These are phyloP conservation scores for Epinotia demarniana DNA, from an alignment of 2,888 invertebrate genomes.

Conservation along the genomic window DNA sequence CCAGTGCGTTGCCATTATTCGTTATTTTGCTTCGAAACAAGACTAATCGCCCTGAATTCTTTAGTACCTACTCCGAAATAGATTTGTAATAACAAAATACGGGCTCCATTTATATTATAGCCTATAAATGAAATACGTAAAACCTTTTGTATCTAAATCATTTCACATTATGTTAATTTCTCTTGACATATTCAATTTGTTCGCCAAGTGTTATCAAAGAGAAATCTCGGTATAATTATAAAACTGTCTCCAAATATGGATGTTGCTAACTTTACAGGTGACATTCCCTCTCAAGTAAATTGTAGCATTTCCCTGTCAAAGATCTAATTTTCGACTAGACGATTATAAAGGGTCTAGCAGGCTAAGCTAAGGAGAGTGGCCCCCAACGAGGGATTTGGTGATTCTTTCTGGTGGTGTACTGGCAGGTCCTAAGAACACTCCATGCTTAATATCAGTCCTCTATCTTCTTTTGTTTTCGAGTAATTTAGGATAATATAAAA, in stretches of 20 bases:
- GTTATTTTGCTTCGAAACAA: conserved; percentile 14
- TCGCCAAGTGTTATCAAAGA: background rate
- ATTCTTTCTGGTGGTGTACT: no score
- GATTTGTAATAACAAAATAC: background rate
- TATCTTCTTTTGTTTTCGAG: no score
- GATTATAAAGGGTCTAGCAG: no score
- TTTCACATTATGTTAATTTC: background rate
- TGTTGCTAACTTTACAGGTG: background rate
- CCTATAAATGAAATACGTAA: background rate
- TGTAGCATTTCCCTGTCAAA: background rate
- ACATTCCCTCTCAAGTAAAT: background rate
- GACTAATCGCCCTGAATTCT: background rate
- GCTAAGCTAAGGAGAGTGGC: no score
- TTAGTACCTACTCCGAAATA: background rate
- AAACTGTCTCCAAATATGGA: background rate
- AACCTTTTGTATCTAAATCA: background rate
- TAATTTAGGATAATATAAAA: no score
- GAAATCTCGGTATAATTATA: background rate
- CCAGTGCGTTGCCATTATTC: conserved; percentile 18
- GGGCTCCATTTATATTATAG: no score
- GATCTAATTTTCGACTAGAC: conserved; percentile 4
- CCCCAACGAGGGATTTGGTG: no score
- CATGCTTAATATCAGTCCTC: no score
- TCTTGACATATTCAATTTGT: no score
- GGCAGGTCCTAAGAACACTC: no score